Percentiles rank a stretch among this genome's conserved stretches.
Evolutionary conservation across 2,113 vertebrate genomes (phyloP).

Genomic region (Myotis lucifugus): DNA sequence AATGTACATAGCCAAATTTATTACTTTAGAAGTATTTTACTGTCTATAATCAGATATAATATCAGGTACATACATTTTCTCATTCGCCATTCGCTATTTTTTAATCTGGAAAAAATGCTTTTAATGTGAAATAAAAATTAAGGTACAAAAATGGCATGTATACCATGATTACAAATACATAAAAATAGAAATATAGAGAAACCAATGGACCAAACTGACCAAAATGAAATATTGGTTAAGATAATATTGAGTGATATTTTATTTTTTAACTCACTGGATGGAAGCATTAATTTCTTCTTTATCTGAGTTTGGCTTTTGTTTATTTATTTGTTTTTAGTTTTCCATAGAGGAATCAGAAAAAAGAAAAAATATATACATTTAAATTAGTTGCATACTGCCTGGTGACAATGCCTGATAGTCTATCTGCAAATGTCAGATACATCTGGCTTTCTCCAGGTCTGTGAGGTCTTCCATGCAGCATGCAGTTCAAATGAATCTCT

Average conservation of each 20-base stretch:
- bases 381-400: background rate
- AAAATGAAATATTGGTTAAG: slow-evolving; percentile 30
- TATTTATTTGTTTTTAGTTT: background rate
- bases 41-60: background rate
- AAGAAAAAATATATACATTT: background rate
- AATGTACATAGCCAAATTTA: background rate
- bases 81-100: background rate
- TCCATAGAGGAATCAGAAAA: background rate
- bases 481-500: background rate
- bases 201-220: background rate
- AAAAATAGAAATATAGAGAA: background rate
- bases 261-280: background rate
- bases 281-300: background rate
- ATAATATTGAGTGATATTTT: background rate
- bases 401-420: background rate
- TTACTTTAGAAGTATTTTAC: background rate
- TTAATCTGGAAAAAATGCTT: background rate
- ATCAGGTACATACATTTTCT: background rate
- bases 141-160: background rate
- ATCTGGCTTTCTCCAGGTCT: background rate
- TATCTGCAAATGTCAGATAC: background rate
- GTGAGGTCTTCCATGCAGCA: background rate
- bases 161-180: background rate
- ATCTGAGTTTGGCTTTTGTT: background rate
- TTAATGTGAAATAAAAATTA: slow-evolving; percentile 16